Evolutionary conservation across 2,888 invertebrate species (phyloP).

Genomic region (Gibbula magus): DNA sequence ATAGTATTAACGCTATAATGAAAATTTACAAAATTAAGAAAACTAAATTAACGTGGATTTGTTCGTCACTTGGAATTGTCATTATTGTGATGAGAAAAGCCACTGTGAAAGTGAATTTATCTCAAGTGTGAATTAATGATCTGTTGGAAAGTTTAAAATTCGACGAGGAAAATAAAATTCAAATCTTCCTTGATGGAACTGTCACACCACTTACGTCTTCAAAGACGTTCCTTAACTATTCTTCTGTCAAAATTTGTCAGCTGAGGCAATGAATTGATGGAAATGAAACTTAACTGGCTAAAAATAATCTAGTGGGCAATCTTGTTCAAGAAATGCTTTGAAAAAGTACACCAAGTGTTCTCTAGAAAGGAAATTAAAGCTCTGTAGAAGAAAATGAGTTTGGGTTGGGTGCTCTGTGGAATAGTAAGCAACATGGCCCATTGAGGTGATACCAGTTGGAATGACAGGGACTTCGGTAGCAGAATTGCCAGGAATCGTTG

Average conservation of each 20-base stretch:
- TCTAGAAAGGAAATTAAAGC: conserved; percentile 3
- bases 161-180: not conserved
- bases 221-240: not conserved
- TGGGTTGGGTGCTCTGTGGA: not conserved
- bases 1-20: too few relatives aligned
- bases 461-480: too few relatives aligned
- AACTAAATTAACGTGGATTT: too few relatives aligned
- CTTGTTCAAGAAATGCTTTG: not conserved
- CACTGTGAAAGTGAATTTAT: not conserved
- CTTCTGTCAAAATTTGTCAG: conserved; percentile 6
- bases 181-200: conserved; percentile 12
- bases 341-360: not conserved
- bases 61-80: too few relatives aligned
- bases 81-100: too few relatives aligned
- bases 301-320: conserved; percentile 2
- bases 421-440: too few relatives aligned
- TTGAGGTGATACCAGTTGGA: too few relatives aligned
- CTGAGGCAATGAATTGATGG: conserved; percentile 4
- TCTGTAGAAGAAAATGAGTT: conserved; percentile 14
- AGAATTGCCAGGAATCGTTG: too few relatives aligned
- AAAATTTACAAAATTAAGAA: too few relatives aligned
- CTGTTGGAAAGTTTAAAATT: not conserved
- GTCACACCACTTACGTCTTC: conserved; percentile 1
- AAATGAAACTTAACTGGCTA: conserved; percentile 15
- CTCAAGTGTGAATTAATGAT: not conserved